Conservation (phyloP, 2,797 vertebrate species). For the Acanthornis magna region DNA sequence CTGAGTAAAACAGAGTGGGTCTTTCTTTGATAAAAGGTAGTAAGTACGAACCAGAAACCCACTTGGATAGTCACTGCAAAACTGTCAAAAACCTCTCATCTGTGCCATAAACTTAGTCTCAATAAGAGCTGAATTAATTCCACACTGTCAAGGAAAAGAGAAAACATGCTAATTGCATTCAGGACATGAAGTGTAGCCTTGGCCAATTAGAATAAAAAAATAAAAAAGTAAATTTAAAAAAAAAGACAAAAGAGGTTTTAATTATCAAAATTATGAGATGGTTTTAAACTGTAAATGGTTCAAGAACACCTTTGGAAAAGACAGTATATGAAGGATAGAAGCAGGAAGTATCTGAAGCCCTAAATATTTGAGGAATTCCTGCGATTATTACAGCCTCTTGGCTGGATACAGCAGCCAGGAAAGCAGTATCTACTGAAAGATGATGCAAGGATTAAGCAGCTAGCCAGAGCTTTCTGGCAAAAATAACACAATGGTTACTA, state of each 20-base stretch:
- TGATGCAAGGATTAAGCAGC: neutral
- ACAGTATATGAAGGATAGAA: neutral
- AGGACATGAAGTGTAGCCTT: neutral
- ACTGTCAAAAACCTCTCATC: neutral
- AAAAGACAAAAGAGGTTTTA: neutral
- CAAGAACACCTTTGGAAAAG: neutral
- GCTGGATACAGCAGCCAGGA: neutral
- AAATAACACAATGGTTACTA: neutral
- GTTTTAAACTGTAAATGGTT: neutral
- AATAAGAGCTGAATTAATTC: neutral
- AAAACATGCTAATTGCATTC: slow-evolving; percentile 2
- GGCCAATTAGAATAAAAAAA: neutral
- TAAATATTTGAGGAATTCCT: neutral
- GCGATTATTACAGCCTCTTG: neutral
- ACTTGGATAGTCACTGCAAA: neutral
- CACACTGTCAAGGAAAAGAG: neutral
- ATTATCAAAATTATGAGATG: neutral
- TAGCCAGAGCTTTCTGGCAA: neutral
- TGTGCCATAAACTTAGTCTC: slow-evolving; percentile 1
- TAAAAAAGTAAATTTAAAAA: neutral
- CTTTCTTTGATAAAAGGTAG: neutral
- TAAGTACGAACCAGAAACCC: neutral
- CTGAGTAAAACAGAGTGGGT: neutral
- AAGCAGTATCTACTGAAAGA: neutral
- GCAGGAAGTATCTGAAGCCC: neutral